Conservation (phyloP, 2,888 invertebrate species). For the Hyposoter dolosus region DNA sequence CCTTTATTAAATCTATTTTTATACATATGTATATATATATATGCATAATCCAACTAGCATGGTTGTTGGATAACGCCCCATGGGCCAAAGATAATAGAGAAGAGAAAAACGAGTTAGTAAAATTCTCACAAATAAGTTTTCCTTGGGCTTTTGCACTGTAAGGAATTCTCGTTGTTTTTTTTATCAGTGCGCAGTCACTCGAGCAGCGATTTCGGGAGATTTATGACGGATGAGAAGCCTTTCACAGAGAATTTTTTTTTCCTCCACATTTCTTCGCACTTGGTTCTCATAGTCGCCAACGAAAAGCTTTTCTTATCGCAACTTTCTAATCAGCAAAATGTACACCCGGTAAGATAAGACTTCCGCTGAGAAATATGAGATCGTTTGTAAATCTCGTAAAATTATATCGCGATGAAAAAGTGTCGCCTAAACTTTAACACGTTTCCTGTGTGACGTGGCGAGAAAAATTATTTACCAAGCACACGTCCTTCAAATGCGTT, state of each 20-base stretch:
- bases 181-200: slow-evolving; percentile 25
- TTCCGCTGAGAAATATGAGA: slow-evolving; percentile 8
- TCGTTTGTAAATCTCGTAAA: slow-evolving; percentile 32
- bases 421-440: not conserved
- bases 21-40: not conserved
- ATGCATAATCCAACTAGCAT: not conserved
- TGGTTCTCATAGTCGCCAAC: slow-evolving; percentile 4
- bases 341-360: slow-evolving; percentile 33
- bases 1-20: not conserved
- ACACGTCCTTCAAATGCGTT: not conserved
- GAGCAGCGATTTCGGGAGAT: slow-evolving; percentile 35
- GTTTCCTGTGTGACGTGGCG: not conserved
- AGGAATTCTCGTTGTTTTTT: slow-evolving; percentile 32
- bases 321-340: slow-evolving; percentile 30
- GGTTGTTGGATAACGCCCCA: slow-evolving; percentile 38
- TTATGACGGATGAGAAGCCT: slow-evolving; percentile 29
- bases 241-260: slow-evolving; percentile 9
- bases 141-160: slow-evolving; percentile 26
- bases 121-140: slow-evolving; percentile 28
- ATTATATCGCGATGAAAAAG: slow-evolving; percentile 19
- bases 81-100: slow-evolving; percentile 39
- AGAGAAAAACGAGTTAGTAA: slow-evolving; percentile 47
- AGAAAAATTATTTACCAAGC: slow-evolving; percentile 1
- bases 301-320: slow-evolving; percentile 9
- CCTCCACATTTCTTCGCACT: not conserved